Conservation (phyloP, 2,113 vertebrate species). For the zebrafish (Danio rerio) region DNA sequence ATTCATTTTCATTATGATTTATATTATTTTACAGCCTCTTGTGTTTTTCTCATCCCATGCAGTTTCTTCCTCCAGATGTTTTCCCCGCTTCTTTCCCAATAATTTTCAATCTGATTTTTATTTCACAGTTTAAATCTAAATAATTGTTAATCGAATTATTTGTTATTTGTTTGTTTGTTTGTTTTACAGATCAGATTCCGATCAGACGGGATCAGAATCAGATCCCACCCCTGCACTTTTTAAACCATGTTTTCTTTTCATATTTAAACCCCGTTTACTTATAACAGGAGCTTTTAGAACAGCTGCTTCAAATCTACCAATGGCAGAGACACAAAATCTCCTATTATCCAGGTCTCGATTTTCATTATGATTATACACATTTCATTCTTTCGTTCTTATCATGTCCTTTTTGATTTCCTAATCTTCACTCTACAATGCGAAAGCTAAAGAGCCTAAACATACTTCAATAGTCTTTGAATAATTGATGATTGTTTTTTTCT, state of each 20-base stretch:
- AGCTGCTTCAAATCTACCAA: constrained; percentile 26
- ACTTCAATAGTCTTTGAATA: neutral
- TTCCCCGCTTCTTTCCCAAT: neutral
- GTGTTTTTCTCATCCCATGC: neutral
- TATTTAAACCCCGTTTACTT: constrained; percentile 3
- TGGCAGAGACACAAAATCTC: constrained; percentile 33
- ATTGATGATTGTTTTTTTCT: neutral
- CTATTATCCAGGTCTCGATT: constrained; percentile 39
- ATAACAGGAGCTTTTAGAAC: constrained; percentile 35
- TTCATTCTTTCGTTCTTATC: constrained; percentile 4
- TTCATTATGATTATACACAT: constrained; percentile 21
- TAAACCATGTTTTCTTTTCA: constrained; percentile 1
- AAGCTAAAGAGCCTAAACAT: neutral
- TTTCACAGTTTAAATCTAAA: neutral
- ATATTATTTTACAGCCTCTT: neutral
- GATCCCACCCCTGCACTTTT: constrained; percentile 28
- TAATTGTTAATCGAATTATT: constrained; percentile 14
- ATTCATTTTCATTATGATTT: neutral
- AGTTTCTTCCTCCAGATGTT: neutral
- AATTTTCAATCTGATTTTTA: neutral
- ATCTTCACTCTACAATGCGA: neutral
- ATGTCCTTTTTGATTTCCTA: neutral
- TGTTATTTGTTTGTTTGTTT: constrained; percentile 36
- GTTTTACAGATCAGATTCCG: constrained; percentile 44
- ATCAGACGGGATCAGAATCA: constrained; percentile 42